These are phyloP conservation scores for Gari tellinella DNA, from an alignment of 2,888 invertebrate species.

Conservation along the genomic window DNA sequence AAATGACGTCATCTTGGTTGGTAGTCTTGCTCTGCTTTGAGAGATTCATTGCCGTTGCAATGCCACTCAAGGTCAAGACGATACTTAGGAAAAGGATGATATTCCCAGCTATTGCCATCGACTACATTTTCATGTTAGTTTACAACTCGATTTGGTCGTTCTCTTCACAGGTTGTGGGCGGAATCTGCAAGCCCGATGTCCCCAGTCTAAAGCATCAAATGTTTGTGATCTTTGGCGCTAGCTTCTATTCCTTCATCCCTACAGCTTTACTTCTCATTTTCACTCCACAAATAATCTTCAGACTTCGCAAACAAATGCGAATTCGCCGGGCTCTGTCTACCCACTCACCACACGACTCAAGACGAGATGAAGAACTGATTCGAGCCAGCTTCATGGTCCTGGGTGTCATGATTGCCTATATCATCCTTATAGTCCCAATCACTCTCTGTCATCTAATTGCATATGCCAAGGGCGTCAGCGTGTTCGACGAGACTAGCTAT, in stretches of 20 bases:
- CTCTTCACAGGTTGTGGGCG: constrained; percentile 56
- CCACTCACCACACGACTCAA: neutral
- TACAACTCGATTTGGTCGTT: constrained; percentile 65
- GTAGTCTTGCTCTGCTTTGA: constrained; percentile 68
- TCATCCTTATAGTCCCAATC: constrained; percentile 70
- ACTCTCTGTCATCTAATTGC: constrained; percentile 63
- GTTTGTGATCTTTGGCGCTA: constrained; percentile 57
- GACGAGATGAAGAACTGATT: constrained; percentile 27
- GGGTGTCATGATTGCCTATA: constrained; percentile 66
- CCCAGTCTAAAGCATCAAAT: constrained; percentile 40
- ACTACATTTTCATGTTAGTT: constrained; percentile 51
- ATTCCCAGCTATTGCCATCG: constrained; percentile 35
- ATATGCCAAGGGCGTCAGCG: constrained; percentile 51
- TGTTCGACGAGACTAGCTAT: constrained; percentile 61
- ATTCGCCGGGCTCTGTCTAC: constrained; percentile 23
- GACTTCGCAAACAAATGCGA: constrained; percentile 33
- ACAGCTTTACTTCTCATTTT: constrained; percentile 54
- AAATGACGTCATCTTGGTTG: constrained; percentile 75
- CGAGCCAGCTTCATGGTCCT: constrained; percentile 69
- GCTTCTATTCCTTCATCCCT: constrained; percentile 65
- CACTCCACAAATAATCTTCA: constrained; percentile 61
- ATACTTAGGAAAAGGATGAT: constrained; percentile 60
- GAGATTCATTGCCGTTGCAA: constrained; percentile 68
- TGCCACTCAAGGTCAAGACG: constrained; percentile 61
- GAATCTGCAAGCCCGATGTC: constrained; percentile 55